Conservation (phyloP, 2,888 invertebrate species). For the Acrocyrtus sp. region DNA sequence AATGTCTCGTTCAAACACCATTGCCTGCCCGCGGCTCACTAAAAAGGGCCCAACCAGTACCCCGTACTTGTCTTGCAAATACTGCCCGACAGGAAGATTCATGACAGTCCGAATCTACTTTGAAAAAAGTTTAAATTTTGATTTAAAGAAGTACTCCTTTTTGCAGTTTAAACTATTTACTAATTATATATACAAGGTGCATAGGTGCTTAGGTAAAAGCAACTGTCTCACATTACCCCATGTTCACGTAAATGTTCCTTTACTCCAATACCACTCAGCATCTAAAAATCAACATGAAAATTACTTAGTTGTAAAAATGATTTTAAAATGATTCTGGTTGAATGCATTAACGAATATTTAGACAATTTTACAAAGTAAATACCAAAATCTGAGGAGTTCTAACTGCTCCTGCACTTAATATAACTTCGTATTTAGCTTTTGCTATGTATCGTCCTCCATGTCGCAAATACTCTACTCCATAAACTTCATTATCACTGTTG, state of each 20-base stretch:
- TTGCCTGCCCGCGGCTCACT: slow-evolving; percentile 43
- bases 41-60: slow-evolving; percentile 55
- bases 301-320: no score
- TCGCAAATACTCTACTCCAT: slow-evolving; percentile 52
- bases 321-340: background rate
- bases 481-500: slow-evolving; percentile 27
- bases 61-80: slow-evolving; percentile 59
- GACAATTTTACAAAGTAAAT: slow-evolving; percentile 2
- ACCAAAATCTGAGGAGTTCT: slow-evolving; percentile 42
- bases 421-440: slow-evolving; percentile 47
- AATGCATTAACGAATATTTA: background rate
- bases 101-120: slow-evolving; percentile 40
- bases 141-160: background rate
- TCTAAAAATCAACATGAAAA: no score
- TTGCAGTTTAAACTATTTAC: no score
- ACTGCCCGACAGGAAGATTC: slow-evolving; percentile 57
- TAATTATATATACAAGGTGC: no score
- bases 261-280: slow-evolving; percentile 51
- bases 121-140: background rate
- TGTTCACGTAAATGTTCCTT: slow-evolving; percentile 40
- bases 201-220: background rate
- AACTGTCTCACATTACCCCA: slow-evolving; percentile 35
- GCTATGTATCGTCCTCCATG: slow-evolving; percentile 48
- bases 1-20: slow-evolving; percentile 40
- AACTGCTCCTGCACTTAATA: slow-evolving; percentile 52